These are phyloP conservation scores for Fulmarus glacialis DNA, from an alignment of 2,113 vertebrate species.

Conservation along the genomic window DNA sequence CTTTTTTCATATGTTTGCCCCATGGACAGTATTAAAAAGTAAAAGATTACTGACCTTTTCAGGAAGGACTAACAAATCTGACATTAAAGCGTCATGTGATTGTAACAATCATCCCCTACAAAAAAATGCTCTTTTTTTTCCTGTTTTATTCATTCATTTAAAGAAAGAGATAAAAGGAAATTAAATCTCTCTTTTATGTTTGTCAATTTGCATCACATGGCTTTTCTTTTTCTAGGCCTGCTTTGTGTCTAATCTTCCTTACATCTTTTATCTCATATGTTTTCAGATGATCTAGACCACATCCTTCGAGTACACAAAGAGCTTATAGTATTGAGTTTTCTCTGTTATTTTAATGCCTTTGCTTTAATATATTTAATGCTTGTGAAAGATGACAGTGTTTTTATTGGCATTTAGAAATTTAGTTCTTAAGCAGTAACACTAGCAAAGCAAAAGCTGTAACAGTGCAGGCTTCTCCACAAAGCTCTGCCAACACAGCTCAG, in stretches of 20 bases:
- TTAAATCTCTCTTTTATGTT: neutral
- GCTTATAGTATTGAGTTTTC: neutral
- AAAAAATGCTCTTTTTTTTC: neutral
- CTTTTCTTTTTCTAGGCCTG: neutral
- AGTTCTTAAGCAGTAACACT: neutral
- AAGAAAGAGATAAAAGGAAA: neutral
- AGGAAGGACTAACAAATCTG: neutral
- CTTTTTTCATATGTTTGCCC: neutral
- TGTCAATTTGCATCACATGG: neutral
- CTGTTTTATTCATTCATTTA: neutral
- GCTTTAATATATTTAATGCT: neutral
- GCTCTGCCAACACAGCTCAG: neutral
- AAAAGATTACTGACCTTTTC: neutral
- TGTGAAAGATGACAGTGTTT: neutral
- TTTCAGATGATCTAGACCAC: constrained; percentile 13
- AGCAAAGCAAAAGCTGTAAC: neutral
- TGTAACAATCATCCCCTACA: neutral
- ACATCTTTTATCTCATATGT: neutral
- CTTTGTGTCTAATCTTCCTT: neutral
- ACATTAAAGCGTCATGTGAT: neutral
- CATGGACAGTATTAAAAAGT: neutral
- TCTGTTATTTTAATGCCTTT: neutral
- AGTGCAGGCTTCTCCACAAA: neutral
- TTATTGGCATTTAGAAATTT: neutral
- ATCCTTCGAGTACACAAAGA: neutral